These are phyloP conservation scores for Aleadryas rufinucha DNA, from an alignment of 2,113 vertebrate genomes.

Conservation along the genomic window DNA sequence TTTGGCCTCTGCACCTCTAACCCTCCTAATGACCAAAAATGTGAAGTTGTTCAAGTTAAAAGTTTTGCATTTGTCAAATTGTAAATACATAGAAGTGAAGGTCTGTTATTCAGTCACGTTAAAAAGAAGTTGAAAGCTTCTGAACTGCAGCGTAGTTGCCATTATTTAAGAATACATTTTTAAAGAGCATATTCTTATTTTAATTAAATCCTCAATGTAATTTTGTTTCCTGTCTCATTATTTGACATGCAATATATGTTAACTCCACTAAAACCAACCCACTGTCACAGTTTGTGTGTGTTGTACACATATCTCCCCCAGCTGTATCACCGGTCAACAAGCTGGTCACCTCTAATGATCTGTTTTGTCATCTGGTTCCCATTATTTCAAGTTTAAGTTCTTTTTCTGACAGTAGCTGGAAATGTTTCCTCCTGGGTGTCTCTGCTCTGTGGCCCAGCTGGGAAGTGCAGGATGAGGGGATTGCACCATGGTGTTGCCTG, in stretches of 20 bases:
- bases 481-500: rapidly evolving
- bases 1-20: neutral
- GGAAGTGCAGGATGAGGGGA: neutral
- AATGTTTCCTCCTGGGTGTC: neutral
- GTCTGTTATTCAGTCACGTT: neutral
- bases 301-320: neutral
- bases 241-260: neutral
- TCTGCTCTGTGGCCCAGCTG: neutral
- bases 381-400: neutral
- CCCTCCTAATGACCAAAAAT: neutral
- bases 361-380: neutral
- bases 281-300: neutral
- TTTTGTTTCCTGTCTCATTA: neutral
- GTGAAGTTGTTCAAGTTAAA: neutral
- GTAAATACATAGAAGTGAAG: neutral
- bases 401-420: neutral
- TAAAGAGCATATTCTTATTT: neutral
- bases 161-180: neutral
- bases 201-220: neutral
- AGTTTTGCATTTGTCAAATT: neutral
- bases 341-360: neutral
- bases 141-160: neutral
- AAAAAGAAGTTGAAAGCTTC: neutral
- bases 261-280: neutral
- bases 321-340: neutral